phyloP scores from a whole-genome alignment of 2,113 vertebrate species.

The Hucho hucho region DNA sequence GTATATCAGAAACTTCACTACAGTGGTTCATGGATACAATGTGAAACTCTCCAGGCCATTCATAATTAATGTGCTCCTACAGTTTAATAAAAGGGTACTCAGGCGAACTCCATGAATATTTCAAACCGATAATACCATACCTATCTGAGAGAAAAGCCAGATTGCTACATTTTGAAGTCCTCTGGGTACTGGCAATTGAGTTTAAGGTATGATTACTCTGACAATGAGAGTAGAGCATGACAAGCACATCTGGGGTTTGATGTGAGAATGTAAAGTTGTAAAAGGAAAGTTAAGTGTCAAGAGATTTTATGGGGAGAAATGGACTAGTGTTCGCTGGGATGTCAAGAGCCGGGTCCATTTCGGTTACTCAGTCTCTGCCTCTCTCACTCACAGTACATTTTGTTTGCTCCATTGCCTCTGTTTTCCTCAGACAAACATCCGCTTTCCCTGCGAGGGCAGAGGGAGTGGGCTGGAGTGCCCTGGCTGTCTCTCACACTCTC shows the following conservation, averaged over 20 bases:
- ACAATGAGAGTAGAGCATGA: no score
- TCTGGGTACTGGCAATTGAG: not conserved
- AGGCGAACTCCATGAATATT: not conserved
- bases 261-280: not conserved
- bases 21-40: not conserved
- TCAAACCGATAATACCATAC: no score
- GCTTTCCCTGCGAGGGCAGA: not conserved
- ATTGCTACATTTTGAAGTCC: not conserved
- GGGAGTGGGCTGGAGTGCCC: not conserved
- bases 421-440: conserved; percentile 1
- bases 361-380: not conserved
- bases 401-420: not conserved
- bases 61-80: not conserved
- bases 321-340: not conserved
- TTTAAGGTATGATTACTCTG: not conserved
- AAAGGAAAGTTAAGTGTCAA: not conserved
- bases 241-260: not conserved
- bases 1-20: not conserved
- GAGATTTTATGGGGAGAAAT: not conserved
- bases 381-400: not conserved
- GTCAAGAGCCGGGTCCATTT: not conserved
- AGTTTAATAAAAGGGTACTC: conserved; percentile 6
- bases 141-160: not conserved
- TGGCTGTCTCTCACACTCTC: not conserved
- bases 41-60: not conserved